Base-by-base conservation (phyloP, 2,113 vertebrate genomes). In the Lampris incognitus region DNA sequence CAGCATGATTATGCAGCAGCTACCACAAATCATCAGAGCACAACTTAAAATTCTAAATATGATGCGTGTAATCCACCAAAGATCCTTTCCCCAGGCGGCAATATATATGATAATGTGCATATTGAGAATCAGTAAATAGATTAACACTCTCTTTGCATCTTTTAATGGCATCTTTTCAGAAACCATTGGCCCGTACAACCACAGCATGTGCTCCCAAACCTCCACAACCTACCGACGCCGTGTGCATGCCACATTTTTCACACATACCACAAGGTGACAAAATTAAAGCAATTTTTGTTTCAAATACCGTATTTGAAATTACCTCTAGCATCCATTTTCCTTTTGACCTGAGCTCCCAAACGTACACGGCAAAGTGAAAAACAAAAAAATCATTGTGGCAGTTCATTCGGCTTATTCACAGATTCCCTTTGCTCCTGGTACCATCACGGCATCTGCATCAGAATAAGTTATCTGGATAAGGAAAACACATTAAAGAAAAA, bases 21-120 rank as follows among this genome's bases (percentile, higher is more conserved):
- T 58, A 65, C 10, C 1, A 60, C 38, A 49, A 50, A 9, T 78
- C 8, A 75, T 57, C 42, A 72, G 52, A 36, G 76, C 67, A 66
- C 4, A 59, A 64, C 59, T 42, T 73, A 77, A 71, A 41, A 42
- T 48, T 7, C 56, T 69, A 44, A 76, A 49, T 60, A 77, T 52
- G 46, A 50, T 13, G 48, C 9, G 50, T 78, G 54, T 49, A 9
- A 68, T 49, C 39, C 6, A 48, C 11, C 54, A 44, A 9, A 38
- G 24, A 24, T 24, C 24, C 24, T 24, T 6, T 51, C 63, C 11
- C 5, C 10, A 2, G 55, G 52, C 10, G 0, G 10, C 63, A 73
- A 76, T 81, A 36, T 65, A 40, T 0, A 61, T 40, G 5, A 59
- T 73, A 73, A 78, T 76, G 58, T 70, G 55, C 11, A 62, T 65